Evolutionary conservation across 2,113 vertebrate species (phyloP).

Genomic region (Trogon melanurus): DNA sequence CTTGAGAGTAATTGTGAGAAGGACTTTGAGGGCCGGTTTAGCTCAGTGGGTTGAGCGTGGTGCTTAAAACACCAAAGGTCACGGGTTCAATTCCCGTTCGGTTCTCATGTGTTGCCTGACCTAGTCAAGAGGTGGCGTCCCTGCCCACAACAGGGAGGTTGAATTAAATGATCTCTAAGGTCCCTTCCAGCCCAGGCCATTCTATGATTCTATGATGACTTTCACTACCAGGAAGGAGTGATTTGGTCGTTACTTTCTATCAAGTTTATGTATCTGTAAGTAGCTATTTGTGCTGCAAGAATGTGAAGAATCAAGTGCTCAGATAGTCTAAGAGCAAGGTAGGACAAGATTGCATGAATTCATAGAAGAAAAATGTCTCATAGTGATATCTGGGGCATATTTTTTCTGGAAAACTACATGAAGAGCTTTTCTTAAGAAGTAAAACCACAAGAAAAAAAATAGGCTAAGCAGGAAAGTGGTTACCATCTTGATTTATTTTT

Average conservation of each 20-base stretch:
- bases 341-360: background rate
- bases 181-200: too few relatives aligned
- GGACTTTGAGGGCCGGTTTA: too few relatives aligned
- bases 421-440: background rate
- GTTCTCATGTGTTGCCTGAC: too few relatives aligned
- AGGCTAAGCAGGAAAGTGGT: background rate
- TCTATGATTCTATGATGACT: too few relatives aligned
- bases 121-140: too few relatives aligned
- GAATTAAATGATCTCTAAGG: too few relatives aligned
- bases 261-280: background rate
- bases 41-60: too few relatives aligned
- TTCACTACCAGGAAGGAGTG: background rate
- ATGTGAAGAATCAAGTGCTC: background rate
- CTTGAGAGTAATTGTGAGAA: background rate
- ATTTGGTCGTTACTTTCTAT: background rate
- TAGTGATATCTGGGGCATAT: background rate
- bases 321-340: background rate
- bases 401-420: background rate
- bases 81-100: too few relatives aligned
- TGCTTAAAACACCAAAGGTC: too few relatives aligned
- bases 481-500: background rate
- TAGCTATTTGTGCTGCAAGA: background rate
- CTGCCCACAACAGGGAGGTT: too few relatives aligned
- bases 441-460: background rate
- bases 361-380: background rate